Conservation (phyloP, 1,140 invertebrate genomes). For the Dinoponera quadriceps region DNA sequence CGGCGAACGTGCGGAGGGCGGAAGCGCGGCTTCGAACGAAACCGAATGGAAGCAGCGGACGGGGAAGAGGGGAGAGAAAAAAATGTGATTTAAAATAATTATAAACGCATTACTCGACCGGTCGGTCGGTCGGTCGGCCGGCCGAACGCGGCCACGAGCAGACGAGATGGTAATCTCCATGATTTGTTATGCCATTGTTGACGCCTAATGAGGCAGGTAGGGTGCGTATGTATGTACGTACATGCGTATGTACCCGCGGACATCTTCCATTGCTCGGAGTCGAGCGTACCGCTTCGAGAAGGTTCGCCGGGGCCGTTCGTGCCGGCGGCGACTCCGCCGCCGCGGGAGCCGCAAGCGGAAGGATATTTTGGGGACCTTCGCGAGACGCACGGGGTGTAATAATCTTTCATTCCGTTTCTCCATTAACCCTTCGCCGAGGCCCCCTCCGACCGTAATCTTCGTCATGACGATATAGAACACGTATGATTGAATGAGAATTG, state of each 20-base stretch:
- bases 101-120: slow-evolving; percentile 78
- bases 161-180: slow-evolving; percentile 79
- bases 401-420: background rate
- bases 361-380: slow-evolving; percentile 4
- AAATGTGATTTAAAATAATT: slow-evolving; percentile 79
- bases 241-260: slow-evolving; percentile 48
- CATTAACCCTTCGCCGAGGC: background rate
- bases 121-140: slow-evolving; percentile 45
- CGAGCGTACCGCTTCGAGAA: slow-evolving; percentile 30
- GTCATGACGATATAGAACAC: too few species aligned
- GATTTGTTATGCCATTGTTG: slow-evolving; percentile 80
- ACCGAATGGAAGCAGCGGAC: slow-evolving; percentile 32
- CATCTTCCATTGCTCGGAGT: slow-evolving; percentile 46
- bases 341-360: slow-evolving; percentile 1
- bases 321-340: slow-evolving; percentile 22
- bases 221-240: slow-evolving; percentile 54
- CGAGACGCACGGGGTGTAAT: background rate
- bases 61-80: slow-evolving; percentile 56
- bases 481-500: too few species aligned
- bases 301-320: slow-evolving; percentile 46
- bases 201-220: slow-evolving; percentile 77
- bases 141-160: slow-evolving; percentile 61
- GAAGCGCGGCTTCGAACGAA: slow-evolving; percentile 57
- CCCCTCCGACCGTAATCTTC: too few species aligned
- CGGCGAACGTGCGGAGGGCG: slow-evolving; percentile 32